Conservation (phyloP, 2,888 invertebrate genomes). For the Scrobipalpa costella region DNA sequence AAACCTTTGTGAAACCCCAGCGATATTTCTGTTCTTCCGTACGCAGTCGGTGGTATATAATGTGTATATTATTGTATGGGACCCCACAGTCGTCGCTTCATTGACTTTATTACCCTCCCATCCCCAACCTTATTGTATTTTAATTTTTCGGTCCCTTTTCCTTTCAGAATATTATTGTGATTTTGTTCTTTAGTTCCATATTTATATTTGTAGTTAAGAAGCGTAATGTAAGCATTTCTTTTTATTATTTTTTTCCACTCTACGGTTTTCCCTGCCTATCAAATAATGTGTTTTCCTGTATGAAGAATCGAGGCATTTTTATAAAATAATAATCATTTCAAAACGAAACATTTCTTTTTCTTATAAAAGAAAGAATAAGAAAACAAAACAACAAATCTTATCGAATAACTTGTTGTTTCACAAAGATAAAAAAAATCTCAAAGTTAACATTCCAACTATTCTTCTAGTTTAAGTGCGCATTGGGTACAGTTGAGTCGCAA, state of each 20-base stretch:
- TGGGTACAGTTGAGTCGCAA: neutral
- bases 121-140: constrained; percentile 22
- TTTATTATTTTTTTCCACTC: too few species aligned
- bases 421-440: neutral
- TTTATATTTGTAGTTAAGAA: neutral
- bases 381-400: neutral
- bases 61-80: constrained; percentile 13
- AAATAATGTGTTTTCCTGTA: too few species aligned
- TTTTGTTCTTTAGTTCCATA: neutral
- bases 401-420: neutral
- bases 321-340: too few species aligned
- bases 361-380: neutral
- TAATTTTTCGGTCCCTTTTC: constrained; percentile 15
- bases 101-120: constrained; percentile 29
- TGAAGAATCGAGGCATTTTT: too few species aligned
- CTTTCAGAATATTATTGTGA: constrained; percentile 8
- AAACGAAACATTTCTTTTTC: too few species aligned
- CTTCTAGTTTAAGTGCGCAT: constrained; percentile 2
- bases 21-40: neutral
- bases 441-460: neutral
- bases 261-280: too few species aligned
- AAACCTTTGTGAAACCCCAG: neutral
- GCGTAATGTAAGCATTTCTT: neutral
- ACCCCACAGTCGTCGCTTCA: constrained; percentile 32
- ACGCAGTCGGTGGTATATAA: neutral